These are phyloP conservation scores for Lasioglossum pauxillum DNA, from an alignment of 2,888 invertebrate genomes.

Conservation along the genomic window DNA sequence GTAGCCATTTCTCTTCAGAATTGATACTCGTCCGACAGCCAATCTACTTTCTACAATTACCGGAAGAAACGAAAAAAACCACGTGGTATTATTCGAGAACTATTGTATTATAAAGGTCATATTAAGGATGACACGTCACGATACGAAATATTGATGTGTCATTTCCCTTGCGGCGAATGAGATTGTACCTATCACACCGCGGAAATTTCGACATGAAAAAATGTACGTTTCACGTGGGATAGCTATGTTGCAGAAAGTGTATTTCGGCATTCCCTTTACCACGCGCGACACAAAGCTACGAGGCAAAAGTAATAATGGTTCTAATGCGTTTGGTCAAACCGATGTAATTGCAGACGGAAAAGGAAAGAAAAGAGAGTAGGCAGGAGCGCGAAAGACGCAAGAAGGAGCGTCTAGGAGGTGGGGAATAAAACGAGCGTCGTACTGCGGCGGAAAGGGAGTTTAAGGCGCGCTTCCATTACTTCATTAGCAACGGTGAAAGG, in stretches of 20 bases:
- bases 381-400: not conserved
- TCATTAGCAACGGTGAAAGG: conserved; percentile 72
- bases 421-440: conserved; percentile 47
- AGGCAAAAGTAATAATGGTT: conserved; percentile 13
- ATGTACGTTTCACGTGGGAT: no score
- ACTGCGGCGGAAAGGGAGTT: conserved; percentile 59
- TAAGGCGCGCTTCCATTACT: conserved; percentile 71
- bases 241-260: not conserved
- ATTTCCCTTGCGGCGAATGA: no score
- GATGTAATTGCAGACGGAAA: conserved; percentile 26
- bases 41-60: conserved; percentile 8
- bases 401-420: not conserved
- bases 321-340: conserved; percentile 23
- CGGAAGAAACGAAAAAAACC: not conserved
- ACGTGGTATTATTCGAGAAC: not conserved
- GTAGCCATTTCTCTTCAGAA: not conserved
- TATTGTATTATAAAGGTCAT: not conserved
- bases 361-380: not conserved
- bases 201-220: not conserved
- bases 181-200: no score
- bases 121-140: not conserved
- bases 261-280: not conserved
- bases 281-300: not conserved
- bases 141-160: no score
- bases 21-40: not conserved